phyloP scores from a whole-genome alignment of 2,113 vertebrate species.

The Cryptomyrus ogoouensis region DNA sequence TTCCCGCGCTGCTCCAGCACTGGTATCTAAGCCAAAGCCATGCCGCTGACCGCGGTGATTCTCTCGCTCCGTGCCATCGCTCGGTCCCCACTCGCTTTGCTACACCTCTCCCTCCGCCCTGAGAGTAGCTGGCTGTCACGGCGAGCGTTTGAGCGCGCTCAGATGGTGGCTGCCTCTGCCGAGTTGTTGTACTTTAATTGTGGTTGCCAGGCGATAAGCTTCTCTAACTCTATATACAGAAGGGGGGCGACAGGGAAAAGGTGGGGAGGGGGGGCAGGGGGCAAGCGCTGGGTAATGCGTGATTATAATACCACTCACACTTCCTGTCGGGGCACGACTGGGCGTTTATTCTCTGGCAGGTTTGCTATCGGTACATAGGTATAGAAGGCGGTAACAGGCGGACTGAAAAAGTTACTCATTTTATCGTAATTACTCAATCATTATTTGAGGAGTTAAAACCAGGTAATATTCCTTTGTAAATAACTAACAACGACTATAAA shows the following conservation, averaged over 20 bases:
- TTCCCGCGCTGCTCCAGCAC: slow-evolving; percentile 22
- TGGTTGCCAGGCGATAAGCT: slow-evolving; percentile 80
- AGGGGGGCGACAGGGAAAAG: slow-evolving; percentile 37
- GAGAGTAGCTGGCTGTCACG: slow-evolving; percentile 37
- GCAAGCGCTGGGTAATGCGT: slow-evolving; percentile 18
- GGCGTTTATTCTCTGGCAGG: neutral
- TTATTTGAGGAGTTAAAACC: neutral
- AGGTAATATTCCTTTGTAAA: neutral
- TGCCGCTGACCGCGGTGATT: neutral
- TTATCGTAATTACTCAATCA: neutral
- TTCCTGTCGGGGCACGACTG: slow-evolving; percentile 28
- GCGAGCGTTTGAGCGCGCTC: slow-evolving; percentile 18
- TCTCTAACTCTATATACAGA: slow-evolving; percentile 53
- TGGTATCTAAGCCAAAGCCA: slow-evolving; percentile 10
- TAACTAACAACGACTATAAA: neutral
- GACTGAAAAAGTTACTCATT: neutral
- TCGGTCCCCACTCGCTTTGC: neutral
- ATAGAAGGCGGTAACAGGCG: neutral
- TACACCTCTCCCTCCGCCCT: neutral
- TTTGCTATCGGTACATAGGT: neutral
- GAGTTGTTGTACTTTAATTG: slow-evolving; percentile 75
- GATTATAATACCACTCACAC: slow-evolving; percentile 31
- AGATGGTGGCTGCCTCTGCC: slow-evolving; percentile 44
- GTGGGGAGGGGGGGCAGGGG: slow-evolving; percentile 18
- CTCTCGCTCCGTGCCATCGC: neutral